phyloP scores from a whole-genome alignment of 2,113 vertebrate species.

The Gambusia holbrooki region DNA sequence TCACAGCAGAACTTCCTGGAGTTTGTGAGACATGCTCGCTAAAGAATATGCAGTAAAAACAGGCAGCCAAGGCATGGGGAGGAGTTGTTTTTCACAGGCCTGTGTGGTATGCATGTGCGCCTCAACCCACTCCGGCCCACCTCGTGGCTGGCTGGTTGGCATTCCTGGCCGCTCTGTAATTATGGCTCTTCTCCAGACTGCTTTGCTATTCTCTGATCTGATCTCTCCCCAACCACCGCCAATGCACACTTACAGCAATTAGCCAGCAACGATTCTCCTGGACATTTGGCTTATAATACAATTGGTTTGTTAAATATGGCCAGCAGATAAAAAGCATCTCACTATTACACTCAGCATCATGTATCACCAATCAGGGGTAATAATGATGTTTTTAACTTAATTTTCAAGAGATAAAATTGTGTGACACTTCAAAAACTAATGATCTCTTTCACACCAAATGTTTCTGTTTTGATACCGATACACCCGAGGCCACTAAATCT shows the following conservation, averaged over 20 bases:
- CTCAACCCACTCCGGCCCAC: slow-evolving; percentile 67
- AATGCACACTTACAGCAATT: slow-evolving; percentile 4
- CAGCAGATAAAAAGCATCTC: background rate
- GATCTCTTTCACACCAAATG: no score
- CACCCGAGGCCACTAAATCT: no score
- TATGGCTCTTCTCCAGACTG: slow-evolving; percentile 67
- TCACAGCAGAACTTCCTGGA: slow-evolving; percentile 5
- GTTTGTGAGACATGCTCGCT: slow-evolving; percentile 40
- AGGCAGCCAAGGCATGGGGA: slow-evolving; percentile 48
- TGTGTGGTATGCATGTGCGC: slow-evolving; percentile 70
- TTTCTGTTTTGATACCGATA: no score
- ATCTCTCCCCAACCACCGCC: slow-evolving; percentile 11
- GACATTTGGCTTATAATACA: slow-evolving; percentile 27
- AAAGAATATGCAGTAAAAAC: slow-evolving; percentile 22
- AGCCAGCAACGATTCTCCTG: slow-evolving; percentile 43
- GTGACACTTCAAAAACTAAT: no score
- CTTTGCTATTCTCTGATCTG: slow-evolving; percentile 42
- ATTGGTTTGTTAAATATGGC: slow-evolving; percentile 1
- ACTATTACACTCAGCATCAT: no score
- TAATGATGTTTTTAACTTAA: no score
- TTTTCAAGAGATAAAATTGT: no score
- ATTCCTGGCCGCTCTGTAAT: slow-evolving; percentile 77
- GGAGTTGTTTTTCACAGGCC: slow-evolving; percentile 75
- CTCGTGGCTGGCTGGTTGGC: slow-evolving; percentile 74
- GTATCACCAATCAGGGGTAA: no score